Conservation (phyloP, 2,888 invertebrate species). For the Prenolepis imparis region DNA sequence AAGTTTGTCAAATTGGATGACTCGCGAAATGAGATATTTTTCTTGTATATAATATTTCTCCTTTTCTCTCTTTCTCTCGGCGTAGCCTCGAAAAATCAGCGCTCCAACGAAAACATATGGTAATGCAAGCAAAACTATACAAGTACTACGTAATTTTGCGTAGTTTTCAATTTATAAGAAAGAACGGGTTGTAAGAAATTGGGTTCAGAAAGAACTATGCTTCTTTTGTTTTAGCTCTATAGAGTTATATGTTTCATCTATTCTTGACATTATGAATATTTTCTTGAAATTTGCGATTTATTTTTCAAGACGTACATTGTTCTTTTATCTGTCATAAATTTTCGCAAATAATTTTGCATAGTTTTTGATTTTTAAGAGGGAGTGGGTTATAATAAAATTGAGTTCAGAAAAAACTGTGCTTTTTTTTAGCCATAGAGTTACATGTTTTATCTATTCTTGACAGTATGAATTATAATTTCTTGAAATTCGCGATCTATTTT, state of each 20-base stretch:
- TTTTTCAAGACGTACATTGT: too few relatives aligned
- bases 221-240: not conserved
- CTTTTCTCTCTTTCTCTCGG: not conserved
- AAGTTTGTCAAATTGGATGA: conserved; percentile 44
- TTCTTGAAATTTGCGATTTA: too few relatives aligned
- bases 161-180: not conserved
- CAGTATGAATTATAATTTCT: too few relatives aligned
- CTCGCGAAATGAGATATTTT: not conserved
- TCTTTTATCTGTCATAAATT: too few relatives aligned
- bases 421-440: not conserved
- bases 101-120: not conserved
- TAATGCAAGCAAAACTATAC: not conserved
- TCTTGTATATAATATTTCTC: conserved; percentile 7
- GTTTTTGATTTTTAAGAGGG: too few relatives aligned
- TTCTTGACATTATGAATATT: not conserved
- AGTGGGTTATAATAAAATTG: not conserved
- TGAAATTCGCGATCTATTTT: too few relatives aligned
- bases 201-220: too few relatives aligned
- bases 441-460: not conserved
- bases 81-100: not conserved
- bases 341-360: too few relatives aligned
- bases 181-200: not conserved
- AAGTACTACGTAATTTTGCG: not conserved
- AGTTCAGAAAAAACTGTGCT: too few relatives aligned
- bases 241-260: not conserved